Base-by-base conservation (phyloP, 2,113 vertebrate genomes). In the Apodemus sylvaticus region DNA sequence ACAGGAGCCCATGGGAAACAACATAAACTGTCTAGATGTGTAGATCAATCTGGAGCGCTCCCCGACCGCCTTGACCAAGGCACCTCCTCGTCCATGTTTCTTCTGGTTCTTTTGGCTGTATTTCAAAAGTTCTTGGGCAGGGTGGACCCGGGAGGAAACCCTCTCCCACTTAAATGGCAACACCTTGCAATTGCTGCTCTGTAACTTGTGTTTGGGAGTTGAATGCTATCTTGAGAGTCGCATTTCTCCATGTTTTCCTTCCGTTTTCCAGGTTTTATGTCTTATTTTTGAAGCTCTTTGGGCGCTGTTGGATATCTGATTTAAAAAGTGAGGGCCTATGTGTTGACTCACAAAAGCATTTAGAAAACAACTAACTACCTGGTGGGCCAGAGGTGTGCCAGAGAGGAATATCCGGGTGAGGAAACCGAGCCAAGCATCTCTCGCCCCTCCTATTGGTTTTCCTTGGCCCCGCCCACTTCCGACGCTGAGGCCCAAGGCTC, bases 211-310 rank as follows among this genome's bases (percentile, higher is more conserved):
- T 88, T 93, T 91, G 89, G 71, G 53, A 73, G 60, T 77, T 91
- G 62, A 39, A 70, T 51, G 29, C 8, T 88, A 58, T 66, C 51
- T 62, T 42, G 89, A 64, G 55, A 92, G n/a, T 29, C 86, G 45
- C 26, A 39, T 55, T 87, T 92, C 68, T 89, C 76, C 58, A 82
- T n/a, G 62, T 53, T 94, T 90, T 13, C 45, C 94, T 94, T 70
- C 22, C 22, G 3, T 89, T 48, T 79, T 93, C 87, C 53, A 82
- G 26, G 60, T 42, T 79, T 96, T 70, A n/a, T 22, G 5, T 68
- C 70, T 95, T 74, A 64, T 86, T 93, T 96, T 58, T 39, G 68
- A 93, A 93, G 45, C 20, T 83, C 92, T 91, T 91, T 87, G 2
- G 36, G 83, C 4, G 14, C 42, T 70, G 24, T 1, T 89, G 73